phyloP scores from a whole-genome alignment of 35 echinoderm and acorn worm species.

The Patiria miniata region DNA sequence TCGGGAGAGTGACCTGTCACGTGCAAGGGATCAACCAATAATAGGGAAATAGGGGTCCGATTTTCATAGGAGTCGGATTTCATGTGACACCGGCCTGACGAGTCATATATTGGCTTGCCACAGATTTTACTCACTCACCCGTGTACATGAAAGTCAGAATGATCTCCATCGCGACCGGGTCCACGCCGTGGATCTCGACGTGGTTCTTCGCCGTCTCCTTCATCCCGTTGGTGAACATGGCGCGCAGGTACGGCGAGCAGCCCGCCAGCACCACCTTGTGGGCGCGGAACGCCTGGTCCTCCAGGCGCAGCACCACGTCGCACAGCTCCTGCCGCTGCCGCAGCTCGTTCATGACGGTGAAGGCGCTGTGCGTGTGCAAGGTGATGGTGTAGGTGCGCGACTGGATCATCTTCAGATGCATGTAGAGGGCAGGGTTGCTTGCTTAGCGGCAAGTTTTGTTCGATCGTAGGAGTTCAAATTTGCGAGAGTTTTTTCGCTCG shows the following conservation, averaged over 20 bases:
- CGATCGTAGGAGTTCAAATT: no score
- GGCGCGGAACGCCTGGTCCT: conserved; percentile 86
- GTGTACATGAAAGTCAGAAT: conserved; percentile 98
- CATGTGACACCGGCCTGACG: no score
- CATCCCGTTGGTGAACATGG: conserved; percentile 99
- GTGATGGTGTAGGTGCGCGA: conserved; percentile 80
- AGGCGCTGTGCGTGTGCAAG: conserved; percentile 84
- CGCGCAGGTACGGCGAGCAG: conserved; percentile 93
- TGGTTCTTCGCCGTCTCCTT: conserved; percentile 83
- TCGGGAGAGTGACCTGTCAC: no score
- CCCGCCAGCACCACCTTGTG: conserved; percentile 91
- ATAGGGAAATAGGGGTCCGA: no score
- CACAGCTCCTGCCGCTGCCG: conserved; percentile 82
- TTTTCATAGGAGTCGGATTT: no score
- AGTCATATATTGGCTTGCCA: no score
- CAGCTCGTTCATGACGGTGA: conserved; percentile 92
- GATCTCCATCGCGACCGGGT: conserved; percentile 97
- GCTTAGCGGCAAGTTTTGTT: no score
- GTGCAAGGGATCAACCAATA: no score
- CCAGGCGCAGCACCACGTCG: conserved; percentile 83
- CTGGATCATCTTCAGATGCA: conserved; percentile 69
- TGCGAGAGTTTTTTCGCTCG: no score
- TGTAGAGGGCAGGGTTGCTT: neutral
- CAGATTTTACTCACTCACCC: no score
- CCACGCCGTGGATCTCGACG: conserved; percentile 93